These are phyloP conservation scores for Marmota monax DNA, from an alignment of 2,113 vertebrate species.

Conservation along the genomic window DNA sequence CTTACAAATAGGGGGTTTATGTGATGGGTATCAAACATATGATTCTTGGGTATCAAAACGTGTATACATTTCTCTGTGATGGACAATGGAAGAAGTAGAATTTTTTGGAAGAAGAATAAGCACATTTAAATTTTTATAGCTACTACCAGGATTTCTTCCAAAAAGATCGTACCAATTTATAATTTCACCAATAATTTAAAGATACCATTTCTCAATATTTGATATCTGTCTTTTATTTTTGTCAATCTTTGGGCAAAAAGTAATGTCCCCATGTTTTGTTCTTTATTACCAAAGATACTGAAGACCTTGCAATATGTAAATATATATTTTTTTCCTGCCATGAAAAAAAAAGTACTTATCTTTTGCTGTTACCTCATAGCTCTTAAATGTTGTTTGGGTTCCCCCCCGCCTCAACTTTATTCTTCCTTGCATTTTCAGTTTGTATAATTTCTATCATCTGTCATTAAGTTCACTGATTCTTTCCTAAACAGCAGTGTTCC, in stretches of 20 bases:
- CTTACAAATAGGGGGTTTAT: not conserved
- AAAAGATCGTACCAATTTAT: not conserved
- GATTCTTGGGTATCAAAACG: not conserved
- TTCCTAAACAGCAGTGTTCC: not conserved
- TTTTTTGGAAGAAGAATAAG: not conserved
- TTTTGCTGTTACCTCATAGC: not conserved
- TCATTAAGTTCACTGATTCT: not conserved
- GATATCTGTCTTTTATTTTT: not conserved
- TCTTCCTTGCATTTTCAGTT: constrained; percentile 19
- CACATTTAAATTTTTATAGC: constrained; percentile 36
- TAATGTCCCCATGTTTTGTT: constrained; percentile 16
- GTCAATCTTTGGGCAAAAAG: not conserved
- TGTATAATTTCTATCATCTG: not conserved
- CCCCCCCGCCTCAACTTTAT: not conserved
- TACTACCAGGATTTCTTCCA: not conserved
- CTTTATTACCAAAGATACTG: not conserved
- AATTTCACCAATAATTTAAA: constrained; percentile 31
- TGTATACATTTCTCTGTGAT: not conserved
- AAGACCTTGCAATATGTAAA: not conserved
- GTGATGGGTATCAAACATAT: not conserved
- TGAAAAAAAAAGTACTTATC: not conserved
- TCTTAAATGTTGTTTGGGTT: not conserved
- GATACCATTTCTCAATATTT: not conserved
- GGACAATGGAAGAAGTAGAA: constrained; percentile 4
- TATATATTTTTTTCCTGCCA: not conserved